phyloP scores from a whole-genome alignment of 2,888 invertebrate genomes.

The Oeneis ivallda region DNA sequence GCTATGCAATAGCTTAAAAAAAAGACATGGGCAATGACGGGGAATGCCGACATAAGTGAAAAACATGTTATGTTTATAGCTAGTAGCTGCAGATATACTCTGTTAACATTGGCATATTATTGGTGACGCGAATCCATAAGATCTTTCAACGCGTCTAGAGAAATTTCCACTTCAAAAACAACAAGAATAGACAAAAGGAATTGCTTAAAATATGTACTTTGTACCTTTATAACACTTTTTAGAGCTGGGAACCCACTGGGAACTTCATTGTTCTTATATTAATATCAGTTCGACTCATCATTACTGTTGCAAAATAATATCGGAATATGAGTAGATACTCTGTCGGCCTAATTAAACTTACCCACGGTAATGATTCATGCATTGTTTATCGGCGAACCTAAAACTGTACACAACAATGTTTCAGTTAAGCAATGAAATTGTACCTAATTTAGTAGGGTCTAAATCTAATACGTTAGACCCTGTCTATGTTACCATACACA shows the following conservation, averaged over 20 bases:
- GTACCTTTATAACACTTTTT: background rate
- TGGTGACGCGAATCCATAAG: too few species aligned
- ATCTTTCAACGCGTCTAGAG: too few species aligned
- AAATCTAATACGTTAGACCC: too few species aligned
- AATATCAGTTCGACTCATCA: conserved; percentile 4
- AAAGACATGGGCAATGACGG: too few species aligned
- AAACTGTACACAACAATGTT: conserved; percentile 5
- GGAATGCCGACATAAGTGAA: too few species aligned
- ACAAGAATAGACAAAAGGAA: background rate
- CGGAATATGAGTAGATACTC: background rate
- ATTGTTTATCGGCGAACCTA: conserved; percentile 8
- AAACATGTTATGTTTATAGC: too few species aligned
- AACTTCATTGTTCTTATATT: background rate
- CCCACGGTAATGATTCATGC: conserved; percentile 2
- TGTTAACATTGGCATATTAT: too few species aligned
- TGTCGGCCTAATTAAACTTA: conserved; percentile 2
- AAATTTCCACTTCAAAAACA: too few species aligned
- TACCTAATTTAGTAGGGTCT: background rate
- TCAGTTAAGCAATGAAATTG: background rate
- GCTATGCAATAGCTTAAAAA: too few species aligned
- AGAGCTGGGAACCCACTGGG: background rate
- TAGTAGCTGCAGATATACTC: too few species aligned
- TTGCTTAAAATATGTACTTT: background rate
- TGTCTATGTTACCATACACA: too few species aligned
- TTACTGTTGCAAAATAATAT: conserved; percentile 1